phyloP scores from a whole-genome alignment of 2,113 vertebrate genomes.

The Myanophis thanlyinensis region DNA sequence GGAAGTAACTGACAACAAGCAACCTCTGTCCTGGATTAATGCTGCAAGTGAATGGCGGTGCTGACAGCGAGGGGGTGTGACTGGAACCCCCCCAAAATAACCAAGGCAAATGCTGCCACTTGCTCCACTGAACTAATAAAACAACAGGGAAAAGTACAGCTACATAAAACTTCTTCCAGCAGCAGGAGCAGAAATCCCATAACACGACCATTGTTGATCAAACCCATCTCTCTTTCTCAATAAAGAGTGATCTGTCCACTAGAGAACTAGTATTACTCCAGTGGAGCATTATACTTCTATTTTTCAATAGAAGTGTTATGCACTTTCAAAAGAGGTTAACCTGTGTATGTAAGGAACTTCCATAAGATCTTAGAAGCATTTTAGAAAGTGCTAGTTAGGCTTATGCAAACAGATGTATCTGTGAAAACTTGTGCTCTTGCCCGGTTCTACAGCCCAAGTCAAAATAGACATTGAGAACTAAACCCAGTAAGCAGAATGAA shows the following conservation, averaged over 20 bases:
- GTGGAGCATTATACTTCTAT: neutral
- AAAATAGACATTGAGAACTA: neutral
- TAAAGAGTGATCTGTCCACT: neutral
- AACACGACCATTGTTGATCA: neutral
- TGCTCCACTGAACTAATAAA: neutral
- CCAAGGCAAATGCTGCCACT: neutral
- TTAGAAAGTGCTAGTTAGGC: neutral
- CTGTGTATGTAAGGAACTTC: neutral
- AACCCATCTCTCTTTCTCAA: neutral
- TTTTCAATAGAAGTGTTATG: neutral
- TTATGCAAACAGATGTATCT: neutral
- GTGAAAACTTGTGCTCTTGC: neutral
- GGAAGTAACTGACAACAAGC: neutral
- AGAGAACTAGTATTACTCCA: neutral
- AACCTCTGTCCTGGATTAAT: neutral
- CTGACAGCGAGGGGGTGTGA: neutral
- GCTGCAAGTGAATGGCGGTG: neutral
- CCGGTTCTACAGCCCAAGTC: neutral
- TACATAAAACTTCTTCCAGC: neutral
- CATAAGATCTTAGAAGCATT: neutral
- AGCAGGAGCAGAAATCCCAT: neutral
- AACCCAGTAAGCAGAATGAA: neutral
- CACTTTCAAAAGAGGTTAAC: neutral
- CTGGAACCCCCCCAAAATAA: neutral
- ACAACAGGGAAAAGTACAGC: neutral